Percentiles rank a stretch among this genome's conserved stretches.
These are phyloP conservation scores for Prionailurus viverrinus DNA, from an alignment of 2,113 vertebrate species.

Conservation along the genomic window DNA sequence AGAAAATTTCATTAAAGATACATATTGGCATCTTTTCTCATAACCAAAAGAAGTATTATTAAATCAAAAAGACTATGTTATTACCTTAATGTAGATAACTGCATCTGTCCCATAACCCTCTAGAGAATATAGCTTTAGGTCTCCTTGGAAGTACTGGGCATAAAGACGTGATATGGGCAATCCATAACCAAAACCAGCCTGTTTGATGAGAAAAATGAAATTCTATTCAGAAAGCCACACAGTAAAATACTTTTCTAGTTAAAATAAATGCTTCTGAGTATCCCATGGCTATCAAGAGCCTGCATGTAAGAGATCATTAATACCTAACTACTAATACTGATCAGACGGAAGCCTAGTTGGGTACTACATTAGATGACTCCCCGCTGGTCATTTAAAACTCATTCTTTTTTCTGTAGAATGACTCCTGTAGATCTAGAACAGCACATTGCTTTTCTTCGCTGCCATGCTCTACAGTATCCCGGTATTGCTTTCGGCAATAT, in stretches of 20 bases:
- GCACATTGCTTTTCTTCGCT: background rate
- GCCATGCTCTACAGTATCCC: background rate
- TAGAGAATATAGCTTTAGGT: constrained; percentile 97
- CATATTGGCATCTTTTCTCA: constrained; percentile 6
- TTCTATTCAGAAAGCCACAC: constrained; percentile 13
- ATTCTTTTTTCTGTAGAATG: background rate
- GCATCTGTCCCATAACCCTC: constrained; percentile 98
- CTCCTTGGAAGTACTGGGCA: constrained; percentile 98
- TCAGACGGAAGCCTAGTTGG: background rate
- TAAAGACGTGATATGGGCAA: constrained; percentile 98
- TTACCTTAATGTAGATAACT: constrained; percentile 97
- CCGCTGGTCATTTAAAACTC: background rate
- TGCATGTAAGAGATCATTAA: background rate
- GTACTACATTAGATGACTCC: background rate
- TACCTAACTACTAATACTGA: background rate
- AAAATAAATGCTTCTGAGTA: background rate
- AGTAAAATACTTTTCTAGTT: background rate
- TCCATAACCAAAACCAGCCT: constrained; percentile 99
- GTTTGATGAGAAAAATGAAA: constrained; percentile 60
- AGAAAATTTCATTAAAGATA: constrained; percentile 29
- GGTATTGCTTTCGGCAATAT: background rate
- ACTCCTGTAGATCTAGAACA: background rate
- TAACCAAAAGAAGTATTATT: background rate
- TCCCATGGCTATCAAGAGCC: background rate
- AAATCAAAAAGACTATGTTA: background rate